Conservation (phyloP, 2,888 invertebrate species). For the Dynastes grantii region DNA sequence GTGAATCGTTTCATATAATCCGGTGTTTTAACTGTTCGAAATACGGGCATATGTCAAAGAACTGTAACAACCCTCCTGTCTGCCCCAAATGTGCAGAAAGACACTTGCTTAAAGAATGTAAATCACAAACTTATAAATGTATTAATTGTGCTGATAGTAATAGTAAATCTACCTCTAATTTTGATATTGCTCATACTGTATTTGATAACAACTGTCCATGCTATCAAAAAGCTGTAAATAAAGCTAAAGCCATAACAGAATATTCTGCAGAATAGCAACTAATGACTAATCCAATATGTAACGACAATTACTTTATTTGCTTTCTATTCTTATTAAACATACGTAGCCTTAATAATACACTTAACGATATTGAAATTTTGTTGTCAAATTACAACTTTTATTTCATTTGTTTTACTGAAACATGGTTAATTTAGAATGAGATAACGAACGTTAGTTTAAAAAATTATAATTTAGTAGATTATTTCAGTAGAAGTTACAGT, state of each 20-base stretch:
- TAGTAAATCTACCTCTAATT: neutral
- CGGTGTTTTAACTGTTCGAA: neutral
- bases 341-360: neutral
- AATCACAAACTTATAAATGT: neutral
- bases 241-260: neutral
- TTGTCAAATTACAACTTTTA: neutral
- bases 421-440: neutral
- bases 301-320: neutral
- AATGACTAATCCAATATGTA: neutral
- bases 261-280: neutral
- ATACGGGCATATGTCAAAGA: neutral
- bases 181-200: neutral
- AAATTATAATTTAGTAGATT: neutral
- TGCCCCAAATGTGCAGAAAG: conserved; percentile 4
- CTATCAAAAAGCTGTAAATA: neutral
- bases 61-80: neutral
- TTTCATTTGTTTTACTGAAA: conserved; percentile 1
- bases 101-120: neutral
- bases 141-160: neutral
- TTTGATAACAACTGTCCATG: neutral
- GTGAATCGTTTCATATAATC: neutral
- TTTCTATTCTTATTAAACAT: neutral
- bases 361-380: neutral
- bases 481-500: neutral
- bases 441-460: neutral